Conservation (phyloP, 2,888 invertebrate species). For the Drosophila eohydei region DNA sequence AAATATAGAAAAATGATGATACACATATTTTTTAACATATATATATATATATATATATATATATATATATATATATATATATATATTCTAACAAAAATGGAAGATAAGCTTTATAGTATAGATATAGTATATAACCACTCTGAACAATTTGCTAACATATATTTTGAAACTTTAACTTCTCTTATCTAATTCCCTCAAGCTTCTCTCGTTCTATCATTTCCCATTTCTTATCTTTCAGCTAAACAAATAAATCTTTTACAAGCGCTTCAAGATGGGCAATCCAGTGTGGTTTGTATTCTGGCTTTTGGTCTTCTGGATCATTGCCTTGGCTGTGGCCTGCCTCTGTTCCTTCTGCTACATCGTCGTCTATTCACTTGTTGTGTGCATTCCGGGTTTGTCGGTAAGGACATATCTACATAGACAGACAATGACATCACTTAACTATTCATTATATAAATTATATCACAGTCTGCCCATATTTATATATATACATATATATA, state of each 20-base stretch:
- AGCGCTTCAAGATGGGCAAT: slow-evolving; percentile 86
- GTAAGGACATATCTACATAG: slow-evolving; percentile 86
- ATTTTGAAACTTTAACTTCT: neutral
- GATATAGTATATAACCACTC: neutral
- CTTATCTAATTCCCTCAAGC: neutral
- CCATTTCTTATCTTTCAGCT: slow-evolving; percentile 61
- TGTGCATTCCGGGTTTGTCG: slow-evolving; percentile 88
- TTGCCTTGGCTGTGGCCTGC: slow-evolving; percentile 89
- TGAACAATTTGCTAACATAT: neutral
- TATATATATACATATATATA: neutral
- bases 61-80: too few relatives aligned
- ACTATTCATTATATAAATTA: slow-evolving; percentile 7
- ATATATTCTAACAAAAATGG: neutral
- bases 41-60: too few relatives aligned
- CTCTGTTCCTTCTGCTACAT: slow-evolving; percentile 90
- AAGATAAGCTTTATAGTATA: neutral
- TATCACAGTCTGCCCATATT: neutral
- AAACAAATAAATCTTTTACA: slow-evolving; percentile 25
- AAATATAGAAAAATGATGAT: neutral
- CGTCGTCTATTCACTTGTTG: slow-evolving; percentile 88
- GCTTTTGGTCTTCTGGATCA: slow-evolving; percentile 89
- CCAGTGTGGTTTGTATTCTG: slow-evolving; percentile 89
- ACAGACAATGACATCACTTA: slow-evolving; percentile 43
- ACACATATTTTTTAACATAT: neutral
- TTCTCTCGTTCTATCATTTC: slow-evolving; percentile 23